These are phyloP conservation scores for Phaonia tiefii DNA, from an alignment of 2,888 invertebrate genomes.

Conservation along the genomic window DNA sequence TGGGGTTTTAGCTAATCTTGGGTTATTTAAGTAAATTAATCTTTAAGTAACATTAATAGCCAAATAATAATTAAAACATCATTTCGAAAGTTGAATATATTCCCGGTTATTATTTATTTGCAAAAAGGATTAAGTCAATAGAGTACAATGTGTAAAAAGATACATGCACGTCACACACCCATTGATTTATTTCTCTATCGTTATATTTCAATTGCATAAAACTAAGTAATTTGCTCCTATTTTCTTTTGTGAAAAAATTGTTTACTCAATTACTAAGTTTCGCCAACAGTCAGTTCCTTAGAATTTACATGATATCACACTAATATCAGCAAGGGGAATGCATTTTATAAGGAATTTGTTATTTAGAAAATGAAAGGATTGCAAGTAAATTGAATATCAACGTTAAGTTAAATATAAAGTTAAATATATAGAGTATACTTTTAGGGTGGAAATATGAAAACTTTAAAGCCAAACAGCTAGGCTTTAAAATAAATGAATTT, in stretches of 20 bases:
- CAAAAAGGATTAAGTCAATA: too few species aligned
- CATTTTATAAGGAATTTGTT: constrained; percentile 10
- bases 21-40: too few species aligned
- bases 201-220: background rate
- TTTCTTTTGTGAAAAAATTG: background rate
- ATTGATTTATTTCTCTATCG: background rate
- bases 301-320: constrained; percentile 54
- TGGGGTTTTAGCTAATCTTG: too few species aligned
- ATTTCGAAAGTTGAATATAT: too few species aligned
- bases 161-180: background rate
- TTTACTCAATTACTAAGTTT: constrained; percentile 32
- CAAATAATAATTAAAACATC: too few species aligned
- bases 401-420: too few species aligned
- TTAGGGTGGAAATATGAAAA: constrained; percentile 21
- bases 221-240: constrained; percentile 9
- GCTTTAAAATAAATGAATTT: too few species aligned
- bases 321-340: constrained; percentile 5
- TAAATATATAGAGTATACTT: too few species aligned
- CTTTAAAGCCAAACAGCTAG: background rate
- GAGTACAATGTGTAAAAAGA: too few species aligned
- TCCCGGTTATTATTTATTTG: too few species aligned
- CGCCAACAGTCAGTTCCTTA: constrained; percentile 53
- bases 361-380: constrained; percentile 20
- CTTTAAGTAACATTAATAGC: too few species aligned
- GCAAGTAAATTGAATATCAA: constrained; percentile 15